A percentile compares a stretch with the other conserved stretches of the same genome.
Evolutionary conservation across 2,113 vertebrate species (phyloP).

Genomic region (Pseudonaja textilis): DNA sequence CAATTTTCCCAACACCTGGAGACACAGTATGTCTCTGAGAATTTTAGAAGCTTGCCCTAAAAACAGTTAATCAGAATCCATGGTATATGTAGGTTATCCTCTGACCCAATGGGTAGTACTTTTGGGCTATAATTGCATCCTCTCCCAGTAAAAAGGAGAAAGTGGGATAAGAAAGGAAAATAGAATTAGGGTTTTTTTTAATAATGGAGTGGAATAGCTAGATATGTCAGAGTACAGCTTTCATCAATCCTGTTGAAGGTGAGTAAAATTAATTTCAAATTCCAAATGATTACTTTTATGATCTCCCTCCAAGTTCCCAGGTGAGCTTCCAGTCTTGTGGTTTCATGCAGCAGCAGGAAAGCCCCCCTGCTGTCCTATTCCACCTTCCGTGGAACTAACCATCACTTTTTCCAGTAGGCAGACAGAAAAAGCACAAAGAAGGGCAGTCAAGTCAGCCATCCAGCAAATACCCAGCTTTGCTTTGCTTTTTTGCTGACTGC

Average conservation of each 20-base stretch:
- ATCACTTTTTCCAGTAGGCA: not conserved
- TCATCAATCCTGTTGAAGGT: not conserved
- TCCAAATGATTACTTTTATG: not conserved
- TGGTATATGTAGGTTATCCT: not conserved
- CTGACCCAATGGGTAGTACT: not conserved
- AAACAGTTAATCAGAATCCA: not conserved
- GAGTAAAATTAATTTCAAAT: not conserved
- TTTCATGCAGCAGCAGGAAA: not conserved
- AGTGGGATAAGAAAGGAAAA: not conserved
- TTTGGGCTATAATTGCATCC: not conserved
- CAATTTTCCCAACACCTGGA: not conserved
- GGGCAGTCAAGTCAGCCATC: not conserved
- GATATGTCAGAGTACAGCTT: not conserved
- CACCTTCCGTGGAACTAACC: not conserved
- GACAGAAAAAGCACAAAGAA: not conserved
- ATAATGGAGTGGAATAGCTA: not conserved
- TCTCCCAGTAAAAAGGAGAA: not conserved
- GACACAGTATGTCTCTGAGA: not conserved
- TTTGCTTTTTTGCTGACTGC: not conserved
- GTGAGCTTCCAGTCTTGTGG: not conserved
- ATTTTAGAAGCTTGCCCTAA: not conserved
- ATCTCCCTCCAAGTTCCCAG: not conserved
- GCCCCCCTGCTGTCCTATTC: not conserved
- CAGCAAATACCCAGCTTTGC: not conserved
- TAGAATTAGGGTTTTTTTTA: not conserved